Evolutionary conservation across 2,113 vertebrate species (phyloP), one percentile per base, ranked within the genome.

Genomic region (Suncus etruscus): DNA sequence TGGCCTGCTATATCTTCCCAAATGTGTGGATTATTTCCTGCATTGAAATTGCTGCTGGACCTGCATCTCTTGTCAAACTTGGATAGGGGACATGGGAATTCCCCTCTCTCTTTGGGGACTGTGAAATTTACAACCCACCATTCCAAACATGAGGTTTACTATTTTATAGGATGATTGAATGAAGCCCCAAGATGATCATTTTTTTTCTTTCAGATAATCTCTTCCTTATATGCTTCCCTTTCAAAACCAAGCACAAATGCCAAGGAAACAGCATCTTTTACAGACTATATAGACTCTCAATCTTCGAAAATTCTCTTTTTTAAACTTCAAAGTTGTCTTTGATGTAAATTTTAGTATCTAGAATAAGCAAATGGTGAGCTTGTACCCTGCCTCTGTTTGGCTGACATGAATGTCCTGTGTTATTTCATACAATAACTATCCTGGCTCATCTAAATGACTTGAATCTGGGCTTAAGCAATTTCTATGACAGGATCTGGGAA

Each of bases 301-400:
- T 11, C 80, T 89, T 63, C 22, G 65, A 80, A 3, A 76, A 14
- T 58, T 58, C 29, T 80, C 89, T 50, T 78, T 9, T 58, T 84
- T 87, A 51, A 95, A 87, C 93, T 95, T 89, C 61, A 91, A 90
- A 93, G 70, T 70, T 87, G n/a, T n/a, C 85, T 94, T 96, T 94
- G 84, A 92, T 78, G 69, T 94, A 66, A 65, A 29, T 47, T 69
- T 80, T 83, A 22, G 47, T 68, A 39, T 89, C 25, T 70, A 20
- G 20, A 85, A 84, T 81, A 91, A 89, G 32, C 78, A 31, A 51
- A 47, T 0, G 4, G 39, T 80, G 22, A 70, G 50, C 24, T 86
- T 65, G 65, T 58, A 47, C 27, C n/a, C 32, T 51, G 50, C n/a
- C 48, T 89, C 77, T 54, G 47, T 65, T 86, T 72, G 73, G 45